Evolutionary conservation across 2,113 vertebrate species (phyloP), one percentile per base, ranked within the genome.

Genomic region (Fukomys damarensis): DNA sequence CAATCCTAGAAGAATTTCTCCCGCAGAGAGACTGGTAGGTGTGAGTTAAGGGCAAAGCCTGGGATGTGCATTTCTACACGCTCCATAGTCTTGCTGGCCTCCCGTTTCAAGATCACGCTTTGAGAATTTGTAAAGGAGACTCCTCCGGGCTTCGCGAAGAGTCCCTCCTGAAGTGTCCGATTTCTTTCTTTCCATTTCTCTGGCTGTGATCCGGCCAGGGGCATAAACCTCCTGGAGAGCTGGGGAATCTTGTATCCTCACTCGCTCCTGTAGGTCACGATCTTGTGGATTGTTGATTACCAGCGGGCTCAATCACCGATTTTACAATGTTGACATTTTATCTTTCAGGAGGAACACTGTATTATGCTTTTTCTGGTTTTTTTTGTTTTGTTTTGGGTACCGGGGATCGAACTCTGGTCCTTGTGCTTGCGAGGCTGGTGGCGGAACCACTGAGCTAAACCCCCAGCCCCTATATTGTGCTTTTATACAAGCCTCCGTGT

Each of bases 1-100:
- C 5, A 12, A 32, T 10, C 22, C 1, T 7, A 14, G 19, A 30
- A 7, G 2, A 8, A 28, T 19, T 30, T 22, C 32, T 35, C 58
- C 16, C 17, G 24, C 7, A 16, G 7, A 24, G 26, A 3, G 20
- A 2, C 30, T 43, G 24, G 16, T 20, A 3, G 1, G 0, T 70
- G 26, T 2, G 10, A 0, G 3, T 63, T 24, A 26, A 35, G 9
- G 20, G 41, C 12, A 35, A 35, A 7, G 4, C 22, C 28, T 0
- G 9, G 52, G 7, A 54, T 10, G 0, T 79, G 35, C 28, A 19
- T 1, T 30, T 14, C 38, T 41, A 17, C 24, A 32, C 13, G 16
- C n/a, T 24, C 7, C 0, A 13, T 5, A 12, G 6, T 14, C 12
- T 10, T 59, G 5, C 58, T 13, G 7, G 17, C 14, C 24, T 3